phyloP scores from a whole-genome alignment of 2,113 vertebrate species.

The Bubo blakistoni region DNA sequence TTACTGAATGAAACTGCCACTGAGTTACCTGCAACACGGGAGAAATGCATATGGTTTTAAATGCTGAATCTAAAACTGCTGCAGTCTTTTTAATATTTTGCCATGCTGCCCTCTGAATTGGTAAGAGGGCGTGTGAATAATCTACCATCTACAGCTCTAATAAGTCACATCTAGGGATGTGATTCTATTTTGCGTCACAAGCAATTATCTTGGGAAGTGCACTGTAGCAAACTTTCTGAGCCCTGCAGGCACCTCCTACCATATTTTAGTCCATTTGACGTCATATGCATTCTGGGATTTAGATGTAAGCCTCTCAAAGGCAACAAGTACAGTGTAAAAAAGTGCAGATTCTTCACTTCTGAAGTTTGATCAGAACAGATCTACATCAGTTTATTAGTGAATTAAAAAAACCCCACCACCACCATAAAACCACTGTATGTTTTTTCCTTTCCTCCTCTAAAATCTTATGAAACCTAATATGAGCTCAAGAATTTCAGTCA shows the following conservation, averaged over 20 bases:
- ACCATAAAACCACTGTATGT: neutral
- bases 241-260: neutral
- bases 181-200: neutral
- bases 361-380: neutral
- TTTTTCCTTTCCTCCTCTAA: neutral
- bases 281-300: neutral
- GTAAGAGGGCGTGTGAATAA: neutral
- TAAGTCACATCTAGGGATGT: neutral
- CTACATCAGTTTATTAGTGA: neutral
- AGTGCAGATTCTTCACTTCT: neutral
- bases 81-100: neutral
- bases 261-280: neutral
- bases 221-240: neutral
- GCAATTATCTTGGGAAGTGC: neutral
- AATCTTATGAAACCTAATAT: neutral
- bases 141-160: neutral
- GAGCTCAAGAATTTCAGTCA: neutral
- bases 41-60: neutral
- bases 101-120: neutral
- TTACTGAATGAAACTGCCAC: neutral
- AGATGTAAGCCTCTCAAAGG: neutral
- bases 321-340: neutral
- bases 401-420: neutral
- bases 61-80: neutral
- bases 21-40: neutral